A percentile compares a stretch with the other conserved stretches of the same genome.
phyloP scores from a whole-genome alignment of 1,140 invertebrate genomes.

The Nixonia krombeini region DNA sequence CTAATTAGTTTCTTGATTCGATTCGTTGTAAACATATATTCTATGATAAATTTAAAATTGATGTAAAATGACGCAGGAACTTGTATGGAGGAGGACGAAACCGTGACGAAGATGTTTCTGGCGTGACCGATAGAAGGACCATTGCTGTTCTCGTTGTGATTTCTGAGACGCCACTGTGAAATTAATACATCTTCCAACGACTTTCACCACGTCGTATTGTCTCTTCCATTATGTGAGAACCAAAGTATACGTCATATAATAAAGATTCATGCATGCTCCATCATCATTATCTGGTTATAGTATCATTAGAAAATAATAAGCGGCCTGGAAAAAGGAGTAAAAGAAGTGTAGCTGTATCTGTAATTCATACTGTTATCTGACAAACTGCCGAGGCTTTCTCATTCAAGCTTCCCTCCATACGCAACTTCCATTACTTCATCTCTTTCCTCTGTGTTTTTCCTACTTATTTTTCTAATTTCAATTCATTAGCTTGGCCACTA shows the following conservation, averaged over 20 bases:
- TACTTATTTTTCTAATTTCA: not conserved
- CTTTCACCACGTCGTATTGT: constrained; percentile 40
- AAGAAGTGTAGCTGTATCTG: constrained; percentile 11
- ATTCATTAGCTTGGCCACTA: too few species aligned
- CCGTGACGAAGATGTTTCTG: constrained; percentile 29
- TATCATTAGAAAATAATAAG: constrained; percentile 39
- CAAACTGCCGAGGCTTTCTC: constrained; percentile 32
- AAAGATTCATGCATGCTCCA: constrained; percentile 18
- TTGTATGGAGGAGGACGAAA: constrained; percentile 22
- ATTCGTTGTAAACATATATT: too few species aligned
- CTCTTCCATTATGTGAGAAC: constrained; percentile 31
- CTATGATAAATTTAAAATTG: constrained; percentile 17
- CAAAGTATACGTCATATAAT: constrained; percentile 8
- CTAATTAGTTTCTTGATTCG: not conserved
- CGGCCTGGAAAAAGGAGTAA: constrained; percentile 10
- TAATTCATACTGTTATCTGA: constrained; percentile 28
- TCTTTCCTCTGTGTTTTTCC: constrained; percentile 1
- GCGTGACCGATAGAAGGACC: constrained; percentile 36
- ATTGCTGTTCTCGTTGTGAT: constrained; percentile 23
- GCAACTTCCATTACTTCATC: not conserved
- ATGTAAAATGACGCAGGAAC: constrained; percentile 29
- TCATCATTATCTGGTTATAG: constrained; percentile 15
- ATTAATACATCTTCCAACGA: constrained; percentile 37
- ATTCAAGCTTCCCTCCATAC: constrained; percentile 32
- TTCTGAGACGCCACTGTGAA: constrained; percentile 35